Conservation (phyloP, 2,888 invertebrate species). For the Eucera pruinosa region DNA sequence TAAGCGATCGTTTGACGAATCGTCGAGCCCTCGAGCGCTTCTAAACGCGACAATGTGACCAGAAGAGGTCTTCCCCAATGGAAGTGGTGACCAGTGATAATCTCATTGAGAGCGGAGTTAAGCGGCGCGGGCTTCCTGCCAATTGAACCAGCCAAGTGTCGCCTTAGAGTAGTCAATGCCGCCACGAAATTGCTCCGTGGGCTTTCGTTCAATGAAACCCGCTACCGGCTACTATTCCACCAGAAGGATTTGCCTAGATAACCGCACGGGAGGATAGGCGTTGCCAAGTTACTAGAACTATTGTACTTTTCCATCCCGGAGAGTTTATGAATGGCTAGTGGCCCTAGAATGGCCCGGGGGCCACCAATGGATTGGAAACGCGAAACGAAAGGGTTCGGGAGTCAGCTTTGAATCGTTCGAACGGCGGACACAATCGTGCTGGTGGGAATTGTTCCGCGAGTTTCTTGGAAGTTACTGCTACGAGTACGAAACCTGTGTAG, state of each 20-base stretch:
- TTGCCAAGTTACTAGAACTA: conserved; percentile 57
- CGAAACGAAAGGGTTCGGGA: conserved; percentile 55
- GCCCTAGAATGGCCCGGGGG: conserved; percentile 39
- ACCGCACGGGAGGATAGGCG: conserved; percentile 66
- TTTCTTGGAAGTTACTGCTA: conserved; percentile 52
- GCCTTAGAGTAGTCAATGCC: conserved; percentile 72
- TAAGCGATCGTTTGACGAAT: conserved; percentile 43
- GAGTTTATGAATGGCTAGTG: conserved; percentile 67
- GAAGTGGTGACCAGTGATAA: conserved; percentile 72
- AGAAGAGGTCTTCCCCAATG: conserved; percentile 40
- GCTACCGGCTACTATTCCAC: conserved; percentile 63
- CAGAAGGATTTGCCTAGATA: conserved; percentile 75
- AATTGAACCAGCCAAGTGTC: conserved; percentile 79
- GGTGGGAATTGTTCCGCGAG: conserved; percentile 36
- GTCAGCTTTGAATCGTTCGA: conserved; percentile 49
- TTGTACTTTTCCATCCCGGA: conserved; percentile 53
- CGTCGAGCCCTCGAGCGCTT: conserved; percentile 40
- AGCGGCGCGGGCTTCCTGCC: conserved; percentile 81
- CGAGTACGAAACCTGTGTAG: conserved; percentile 17
- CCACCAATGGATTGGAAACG: conserved; percentile 67
- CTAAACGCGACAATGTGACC: conserved; percentile 57
- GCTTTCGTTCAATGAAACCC: conserved; percentile 72
- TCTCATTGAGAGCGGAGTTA: conserved; percentile 80
- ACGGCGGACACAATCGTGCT: conserved; percentile 56
- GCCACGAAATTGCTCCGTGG: conserved; percentile 69